Evolutionary conservation across 2,888 invertebrate genomes (phyloP).

Genomic region (Drosophila formosana): DNA sequence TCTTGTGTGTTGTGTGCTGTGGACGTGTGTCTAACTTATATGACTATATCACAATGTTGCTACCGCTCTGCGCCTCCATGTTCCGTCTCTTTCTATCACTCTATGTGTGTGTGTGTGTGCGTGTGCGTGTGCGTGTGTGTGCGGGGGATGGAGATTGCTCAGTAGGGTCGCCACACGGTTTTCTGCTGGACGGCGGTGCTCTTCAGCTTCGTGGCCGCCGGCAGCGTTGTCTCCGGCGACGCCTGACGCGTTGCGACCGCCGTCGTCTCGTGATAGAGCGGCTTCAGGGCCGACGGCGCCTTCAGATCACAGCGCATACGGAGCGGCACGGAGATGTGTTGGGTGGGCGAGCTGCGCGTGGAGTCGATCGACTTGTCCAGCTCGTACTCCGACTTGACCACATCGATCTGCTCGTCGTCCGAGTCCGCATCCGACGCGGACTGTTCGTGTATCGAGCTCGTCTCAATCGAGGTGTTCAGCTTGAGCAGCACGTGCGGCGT

Average conservation of each 20-base stretch:
- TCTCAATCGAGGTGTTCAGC: constrained; percentile 87
- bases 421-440: constrained; percentile 87
- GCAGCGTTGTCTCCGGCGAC: constrained; percentile 79
- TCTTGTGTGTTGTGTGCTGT: constrained; percentile 33
- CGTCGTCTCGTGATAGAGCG: constrained; percentile 83
- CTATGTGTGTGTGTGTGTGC: constrained; percentile 6
- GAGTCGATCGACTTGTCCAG: constrained; percentile 82
- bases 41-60: constrained; percentile 83
- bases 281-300: constrained; percentile 87
- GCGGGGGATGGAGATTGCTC: background rate
- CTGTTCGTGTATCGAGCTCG: constrained; percentile 87
- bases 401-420: constrained; percentile 91
- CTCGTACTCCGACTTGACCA: constrained; percentile 89
- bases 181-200: constrained; percentile 87
- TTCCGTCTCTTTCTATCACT: constrained; percentile 33
- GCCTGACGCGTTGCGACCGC: constrained; percentile 57
- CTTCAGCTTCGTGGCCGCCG: constrained; percentile 88
- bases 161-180: constrained; percentile 92
- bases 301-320: constrained; percentile 87
- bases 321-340: constrained; percentile 87
- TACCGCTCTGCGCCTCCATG: constrained; percentile 70
- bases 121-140: background rate
- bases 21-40: constrained; percentile 65
- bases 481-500: constrained; percentile 76
- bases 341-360: constrained; percentile 83